These are phyloP conservation scores for Pachycephus smyrnensis DNA, from an alignment of 2,888 invertebrate genomes.

Conservation along the genomic window DNA sequence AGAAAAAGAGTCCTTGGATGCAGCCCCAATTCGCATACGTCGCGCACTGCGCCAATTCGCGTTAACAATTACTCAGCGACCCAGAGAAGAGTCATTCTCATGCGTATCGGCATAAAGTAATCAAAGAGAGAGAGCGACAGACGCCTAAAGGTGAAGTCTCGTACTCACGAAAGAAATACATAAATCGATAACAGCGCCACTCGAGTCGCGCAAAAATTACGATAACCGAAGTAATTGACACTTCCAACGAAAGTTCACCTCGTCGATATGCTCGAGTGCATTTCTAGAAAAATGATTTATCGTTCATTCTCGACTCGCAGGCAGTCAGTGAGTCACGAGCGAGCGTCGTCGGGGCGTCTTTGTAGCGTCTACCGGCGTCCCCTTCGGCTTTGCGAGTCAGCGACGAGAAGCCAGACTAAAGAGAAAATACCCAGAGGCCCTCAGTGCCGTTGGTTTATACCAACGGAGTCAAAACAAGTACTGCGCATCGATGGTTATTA, in stretches of 20 bases:
- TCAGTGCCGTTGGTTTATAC: background rate
- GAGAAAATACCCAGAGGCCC: background rate
- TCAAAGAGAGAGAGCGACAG: background rate
- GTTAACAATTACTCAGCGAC: background rate
- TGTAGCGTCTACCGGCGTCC: background rate
- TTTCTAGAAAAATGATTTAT: background rate
- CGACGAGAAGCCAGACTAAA: background rate
- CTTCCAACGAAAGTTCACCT: background rate
- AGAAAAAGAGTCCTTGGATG: background rate
- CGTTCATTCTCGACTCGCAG: background rate
- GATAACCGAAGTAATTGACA: background rate
- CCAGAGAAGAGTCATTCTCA: background rate
- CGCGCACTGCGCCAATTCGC: background rate
- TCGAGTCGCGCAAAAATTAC: background rate
- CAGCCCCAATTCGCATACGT: background rate
- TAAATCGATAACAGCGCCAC: background rate
- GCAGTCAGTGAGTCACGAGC: background rate
- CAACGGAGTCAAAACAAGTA: background rate
- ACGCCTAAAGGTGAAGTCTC: background rate
- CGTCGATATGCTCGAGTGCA: background rate
- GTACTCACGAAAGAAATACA: background rate
- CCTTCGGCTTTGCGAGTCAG: background rate
- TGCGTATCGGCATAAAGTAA: background rate
- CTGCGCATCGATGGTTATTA: background rate
- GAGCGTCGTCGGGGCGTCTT: background rate